Evolutionary conservation across 2,888 invertebrate genomes (phyloP), one percentile per base, ranked within the genome.

Genomic region (Brachyptera risi): DNA sequence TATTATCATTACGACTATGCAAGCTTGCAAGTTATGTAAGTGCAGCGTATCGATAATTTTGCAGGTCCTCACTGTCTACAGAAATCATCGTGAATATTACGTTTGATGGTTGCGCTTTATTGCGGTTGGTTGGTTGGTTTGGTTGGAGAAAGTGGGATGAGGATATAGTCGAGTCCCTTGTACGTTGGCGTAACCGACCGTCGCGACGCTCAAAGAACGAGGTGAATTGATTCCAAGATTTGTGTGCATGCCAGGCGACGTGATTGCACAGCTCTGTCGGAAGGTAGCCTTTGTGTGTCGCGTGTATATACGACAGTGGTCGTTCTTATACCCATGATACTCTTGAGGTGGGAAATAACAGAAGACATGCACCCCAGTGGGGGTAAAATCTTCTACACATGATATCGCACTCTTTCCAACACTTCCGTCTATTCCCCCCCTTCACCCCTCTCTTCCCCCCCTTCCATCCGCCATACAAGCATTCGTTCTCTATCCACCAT

Each of bases 191-290:
- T n/a, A n/a, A n/a, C 47, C 9, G 5, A 21, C 31, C 31, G 7
- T 31, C 31, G 31, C 7, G 7, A 3, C 23, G 54, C 17, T 54
- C 54, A 54, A 54, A 54, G 54, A 23, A 35, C 54, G 19, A 54
- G 37, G n/a, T n/a, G 54, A 54, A 54, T 54, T 54, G 54, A 54
- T 37, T 54, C 37, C 54, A 54, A 54, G 54, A 37, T 54, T 54
- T 54, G 54, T 35, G 54, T 11, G 54, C n/a, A 37, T 19, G 15
- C 54, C 37, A 37, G 21, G 35, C 54, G 35, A 21, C 37, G 54
- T 54, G 54, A 54, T 54, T 54, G 54, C 54, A 54, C 35, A 37
- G 35, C 35, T 54, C 54, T 37, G 54, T 54, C 54, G 37, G 54
- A 35, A 35, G 37, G 19, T 54, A 37, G 37, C 13, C 54, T 54